Evolutionary conservation across 53 echinoderm and acorn worm species (phyloP).

Genomic region (Paracentrotus lividus): DNA sequence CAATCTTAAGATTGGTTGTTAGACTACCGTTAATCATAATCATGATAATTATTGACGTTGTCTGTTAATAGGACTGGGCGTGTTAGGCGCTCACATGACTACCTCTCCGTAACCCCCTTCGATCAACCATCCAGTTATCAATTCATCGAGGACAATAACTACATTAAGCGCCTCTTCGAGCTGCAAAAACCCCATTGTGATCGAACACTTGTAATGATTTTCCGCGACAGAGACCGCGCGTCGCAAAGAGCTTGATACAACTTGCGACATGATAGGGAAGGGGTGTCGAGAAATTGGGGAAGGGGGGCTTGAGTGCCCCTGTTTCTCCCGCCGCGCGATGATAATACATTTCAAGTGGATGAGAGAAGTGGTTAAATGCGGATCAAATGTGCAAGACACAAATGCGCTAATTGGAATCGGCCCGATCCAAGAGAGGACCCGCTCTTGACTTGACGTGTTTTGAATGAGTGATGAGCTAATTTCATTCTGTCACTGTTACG

Average conservation of each 20-base stretch:
- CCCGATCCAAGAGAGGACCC: background rate
- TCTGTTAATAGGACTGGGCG: slow-evolving; percentile 12
- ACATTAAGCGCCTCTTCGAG: slow-evolving; percentile 61
- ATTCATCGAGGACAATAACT: slow-evolving; percentile 59
- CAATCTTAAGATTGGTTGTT: background rate
- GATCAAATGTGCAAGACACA: slow-evolving; percentile 54
- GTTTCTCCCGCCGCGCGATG: background rate
- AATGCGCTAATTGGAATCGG: slow-evolving; percentile 60
- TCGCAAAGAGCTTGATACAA: background rate
- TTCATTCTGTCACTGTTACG: slow-evolving; percentile 67
- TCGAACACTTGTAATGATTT: slow-evolving; percentile 69
- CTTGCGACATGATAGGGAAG: background rate
- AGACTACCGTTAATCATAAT: background rate
- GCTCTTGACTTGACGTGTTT: slow-evolving; percentile 64
- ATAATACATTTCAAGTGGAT: slow-evolving; percentile 36
- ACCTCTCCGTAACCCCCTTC: slow-evolving; percentile 62
- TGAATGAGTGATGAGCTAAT: slow-evolving; percentile 72
- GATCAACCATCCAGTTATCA: slow-evolving; percentile 6
- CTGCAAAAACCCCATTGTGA: slow-evolving; percentile 42
- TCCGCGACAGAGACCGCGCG: slow-evolving; percentile 52
- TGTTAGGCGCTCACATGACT: slow-evolving; percentile 50
- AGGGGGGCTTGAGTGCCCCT: slow-evolving; percentile 31
- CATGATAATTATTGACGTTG: background rate
- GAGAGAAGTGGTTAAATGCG: slow-evolving; percentile 2
- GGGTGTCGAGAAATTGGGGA: background rate